These are phyloP conservation scores for Cenopis cana DNA, from an alignment of 2,888 invertebrate genomes.

Conservation along the genomic window DNA sequence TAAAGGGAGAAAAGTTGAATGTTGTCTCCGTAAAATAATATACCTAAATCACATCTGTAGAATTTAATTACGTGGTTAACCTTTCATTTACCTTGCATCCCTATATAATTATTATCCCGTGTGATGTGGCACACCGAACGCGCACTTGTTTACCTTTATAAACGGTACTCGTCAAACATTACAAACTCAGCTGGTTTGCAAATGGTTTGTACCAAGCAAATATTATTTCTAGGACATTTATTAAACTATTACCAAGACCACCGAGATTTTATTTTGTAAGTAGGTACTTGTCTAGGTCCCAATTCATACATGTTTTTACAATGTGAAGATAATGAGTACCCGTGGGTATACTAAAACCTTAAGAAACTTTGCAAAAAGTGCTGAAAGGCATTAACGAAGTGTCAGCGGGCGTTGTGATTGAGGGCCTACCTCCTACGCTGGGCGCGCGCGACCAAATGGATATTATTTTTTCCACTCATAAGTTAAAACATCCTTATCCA, in stretches of 20 bases:
- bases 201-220: not conserved
- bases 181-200: not conserved
- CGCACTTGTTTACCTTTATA: conserved; percentile 1
- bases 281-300: not conserved
- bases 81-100: conserved; percentile 7
- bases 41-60: not conserved
- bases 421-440: not conserved
- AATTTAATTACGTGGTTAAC: conserved; percentile 21
- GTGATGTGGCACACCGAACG: not conserved
- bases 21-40: not conserved
- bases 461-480: conserved; percentile 34
- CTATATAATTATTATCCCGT: not conserved
- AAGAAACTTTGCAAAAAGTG: conserved; percentile 27
- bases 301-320: not conserved
- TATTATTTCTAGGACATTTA: not conserved
- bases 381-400: conserved; percentile 21
- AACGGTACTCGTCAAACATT: not conserved
- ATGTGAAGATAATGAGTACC: conserved; percentile 24
- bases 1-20: not conserved
- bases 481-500: conserved; percentile 22
- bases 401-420: conserved; percentile 33
- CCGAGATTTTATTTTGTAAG: not conserved
- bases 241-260: not conserved
- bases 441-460: not conserved
- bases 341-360: conserved; percentile 1